Evolutionary conservation across 2,113 vertebrate genomes (phyloP), one percentile per base, ranked within the genome.

Genomic region (Okapia johnstoni): DNA sequence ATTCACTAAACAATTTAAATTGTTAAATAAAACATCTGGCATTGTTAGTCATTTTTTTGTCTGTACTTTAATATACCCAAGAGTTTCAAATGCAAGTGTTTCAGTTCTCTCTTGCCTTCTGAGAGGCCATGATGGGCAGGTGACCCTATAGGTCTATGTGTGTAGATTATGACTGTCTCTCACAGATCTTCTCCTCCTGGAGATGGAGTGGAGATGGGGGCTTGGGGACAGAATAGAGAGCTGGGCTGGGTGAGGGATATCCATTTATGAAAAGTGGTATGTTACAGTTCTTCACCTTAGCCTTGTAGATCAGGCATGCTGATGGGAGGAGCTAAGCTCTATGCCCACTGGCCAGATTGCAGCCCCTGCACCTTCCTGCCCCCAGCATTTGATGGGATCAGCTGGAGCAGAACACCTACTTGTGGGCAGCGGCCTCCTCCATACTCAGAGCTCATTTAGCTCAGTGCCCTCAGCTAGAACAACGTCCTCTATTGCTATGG

Each of bases 1-100:
- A 96, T 83, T 95, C 61, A 77, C n/a, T n/a, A 33, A 84, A 58
- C 61, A 88, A 6, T 89, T 96, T 95, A 55, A 85, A 73, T 66
- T 87, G 23, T 89, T 87, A 93, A 95, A 57, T 73, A 57, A 88
- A 94, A 61, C 23, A 30, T 90, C 70, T 77, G 83, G 33, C 6
- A 25, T 54, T 90, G n/a, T 90, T 88, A 79, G 33, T 93, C 43
- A 46, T 86, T 86, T 36, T 52, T 33, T 54, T 4, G 1, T 7
- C 30, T 54, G 26, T 85, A 58, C 55, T 43, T 55, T 55, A 36
- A 36, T 83, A n/a, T 40, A 23, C 66, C 66, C n/a, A 73, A 2
- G 15, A 77, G 26, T 60, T 10, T 81, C 36, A 58, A 33, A 85
- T 73, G 16, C 19, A 89, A 92, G 36, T n/a, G 19, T 28, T 85